Evolutionary conservation across 37 sponge, comb jelly and placozoan species (phyloP).

Genomic region (Theonella swinhoei): DNA sequence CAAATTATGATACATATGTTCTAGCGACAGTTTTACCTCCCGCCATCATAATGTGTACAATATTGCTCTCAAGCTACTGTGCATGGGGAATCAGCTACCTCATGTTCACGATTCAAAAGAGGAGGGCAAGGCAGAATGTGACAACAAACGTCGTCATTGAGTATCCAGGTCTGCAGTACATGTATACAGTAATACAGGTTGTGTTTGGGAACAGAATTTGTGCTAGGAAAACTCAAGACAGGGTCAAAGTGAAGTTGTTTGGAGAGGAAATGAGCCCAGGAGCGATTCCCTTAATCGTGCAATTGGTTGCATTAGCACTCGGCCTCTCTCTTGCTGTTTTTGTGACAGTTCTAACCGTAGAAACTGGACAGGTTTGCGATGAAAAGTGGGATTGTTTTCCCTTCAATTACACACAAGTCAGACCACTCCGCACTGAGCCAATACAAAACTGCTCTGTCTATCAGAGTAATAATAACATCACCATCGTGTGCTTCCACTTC

Average conservation of each 20-base stretch:
- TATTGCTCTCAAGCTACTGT: background rate
- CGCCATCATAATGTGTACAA: background rate
- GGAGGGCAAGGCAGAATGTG: background rate
- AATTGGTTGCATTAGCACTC: background rate
- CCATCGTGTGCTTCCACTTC: constrained; percentile 29
- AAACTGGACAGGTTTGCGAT: background rate
- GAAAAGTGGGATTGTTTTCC: constrained; percentile 32
- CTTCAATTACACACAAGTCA: background rate
- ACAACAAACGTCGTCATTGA: background rate
- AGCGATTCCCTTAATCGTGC: background rate
- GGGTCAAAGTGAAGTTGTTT: background rate
- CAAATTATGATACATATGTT: background rate
- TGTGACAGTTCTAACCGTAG: background rate
- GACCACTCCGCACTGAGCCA: background rate
- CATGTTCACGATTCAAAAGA: background rate
- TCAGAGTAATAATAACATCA: background rate
- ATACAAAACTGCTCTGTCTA: constrained; percentile 35
- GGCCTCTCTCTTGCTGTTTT: background rate
- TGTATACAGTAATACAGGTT: background rate
- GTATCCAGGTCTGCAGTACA: background rate
- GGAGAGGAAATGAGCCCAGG: background rate
- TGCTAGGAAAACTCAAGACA: background rate
- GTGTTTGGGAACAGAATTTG: background rate
- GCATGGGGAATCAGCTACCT: background rate
- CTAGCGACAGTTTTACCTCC: background rate